Base-by-base conservation (phyloP, 2,797 vertebrate species). In the Spinibarbus caldwelli region DNA sequence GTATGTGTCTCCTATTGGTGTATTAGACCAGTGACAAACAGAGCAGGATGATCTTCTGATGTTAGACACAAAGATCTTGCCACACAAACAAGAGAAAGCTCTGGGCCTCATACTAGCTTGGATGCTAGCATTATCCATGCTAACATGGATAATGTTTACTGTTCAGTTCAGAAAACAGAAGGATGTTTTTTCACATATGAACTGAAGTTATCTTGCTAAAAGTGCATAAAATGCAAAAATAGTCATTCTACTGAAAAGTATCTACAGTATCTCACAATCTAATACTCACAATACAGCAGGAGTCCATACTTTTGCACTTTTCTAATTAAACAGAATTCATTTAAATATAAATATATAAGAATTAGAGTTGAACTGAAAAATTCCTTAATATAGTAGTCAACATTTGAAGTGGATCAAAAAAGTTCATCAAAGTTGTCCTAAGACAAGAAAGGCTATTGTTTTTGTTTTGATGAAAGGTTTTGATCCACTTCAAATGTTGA, bases 21-120 rank as follows among this genome's bases (percentile, higher is more conserved):
- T 17, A 34, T 67, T 62, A 68, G 54, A 66, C 72, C n/a, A 71
- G 10, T 41, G 82, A 26, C 34, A 88, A 88, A 89, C 43, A 88
- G 81, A 90, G 73, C 84, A 87, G 86, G 80, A 87, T 86, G n/a
- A 49, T 84, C 64, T 52, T 80, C 45, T 85, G 75, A 90, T 80
- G 78, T 41, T 76, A 79, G 45, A 66, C 11, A 5, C 59, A 29
- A 29, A 45, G 19, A 43, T 71, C 38, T 78, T 43, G 45, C 52
- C 49, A 67, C 64, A 85, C n/a, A 86, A 83, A 81, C 76, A 85
- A 47, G 38, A 73, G 59, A 36, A 4, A 5, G 54, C 80, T n/a
- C n/a, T n/a, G n/a, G n/a, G n/a, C n/a, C n/a, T n/a, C n/a, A n/a
- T n/a, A n/a, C n/a, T n/a, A n/a, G n/a, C n/a, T n/a, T n/a, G n/a